Evolutionary conservation across 2,888 invertebrate genomes (phyloP), one percentile per base, ranked within the genome.

Genomic region (Philaethria dido): DNA sequence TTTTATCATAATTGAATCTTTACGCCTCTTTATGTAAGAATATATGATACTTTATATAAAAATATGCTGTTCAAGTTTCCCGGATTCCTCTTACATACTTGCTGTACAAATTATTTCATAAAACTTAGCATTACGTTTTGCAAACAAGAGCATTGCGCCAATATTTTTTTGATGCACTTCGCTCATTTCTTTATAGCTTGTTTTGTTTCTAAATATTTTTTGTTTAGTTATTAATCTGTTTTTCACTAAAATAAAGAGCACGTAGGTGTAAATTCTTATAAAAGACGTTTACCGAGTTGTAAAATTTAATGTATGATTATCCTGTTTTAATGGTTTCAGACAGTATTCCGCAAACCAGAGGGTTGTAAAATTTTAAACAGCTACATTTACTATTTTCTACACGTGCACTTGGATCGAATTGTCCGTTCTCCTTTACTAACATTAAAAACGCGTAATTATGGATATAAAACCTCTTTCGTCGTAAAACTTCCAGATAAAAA

Each of bases 401-500:
- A 77, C 73, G 78, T 75, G 77, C 78, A 83, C 83, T 82, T 72
- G 77, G 81, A 81, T 82, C 81, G 82, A 85, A 86, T 85, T 85
- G 82, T 80, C 80, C 79, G 86, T 84, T 82, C 84, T 77, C 82
- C 76, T 85, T 85, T 82, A 80, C 78, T 76, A 78, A 78, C 83
- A 81, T 85, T 81, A 85, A 88, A 57, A 86, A 81, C 84, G 82
- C 82, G 81, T 89, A 88, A 91, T 91, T 90, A 90, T 88, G 89
- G 81, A 84, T 89, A 91, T 91, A 88, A 92, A 91, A 91, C 87
- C 89, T 86, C 88, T 85, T 83, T 83, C 73, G 80, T 81, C 89
- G 80, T 91, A 85, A 91, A 90, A 88, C 80, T 74, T 74, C 80
- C 80, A 86, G 87, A 89, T 89, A 89, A 89, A 91, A 89, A 87